phyloP scores from a whole-genome alignment of 1,140 invertebrate genomes.

The Copidosoma floridanum region DNA sequence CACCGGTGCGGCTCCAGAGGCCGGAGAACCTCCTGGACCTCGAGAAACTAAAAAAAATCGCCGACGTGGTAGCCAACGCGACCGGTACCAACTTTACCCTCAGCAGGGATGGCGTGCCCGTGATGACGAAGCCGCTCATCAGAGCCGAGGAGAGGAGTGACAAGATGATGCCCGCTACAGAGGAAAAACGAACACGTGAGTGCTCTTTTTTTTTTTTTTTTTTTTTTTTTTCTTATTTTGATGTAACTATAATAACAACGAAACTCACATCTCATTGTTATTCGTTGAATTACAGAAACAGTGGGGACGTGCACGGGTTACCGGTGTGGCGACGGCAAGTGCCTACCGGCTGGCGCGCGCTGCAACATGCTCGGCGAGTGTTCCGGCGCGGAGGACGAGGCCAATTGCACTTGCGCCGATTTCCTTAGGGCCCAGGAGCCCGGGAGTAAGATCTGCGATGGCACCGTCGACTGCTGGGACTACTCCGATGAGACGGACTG shows the following conservation, averaged over 20 bases:
- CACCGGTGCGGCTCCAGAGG: slow-evolving; percentile 8
- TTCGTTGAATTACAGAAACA: too few species aligned
- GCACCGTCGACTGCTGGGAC: slow-evolving; percentile 76
- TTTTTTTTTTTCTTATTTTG: too few species aligned
- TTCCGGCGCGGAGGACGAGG: slow-evolving; percentile 69
- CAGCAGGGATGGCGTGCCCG: slow-evolving; percentile 65
- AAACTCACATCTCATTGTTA: too few species aligned
- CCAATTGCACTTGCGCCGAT: slow-evolving; percentile 74
- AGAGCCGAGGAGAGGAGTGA: slow-evolving; percentile 52
- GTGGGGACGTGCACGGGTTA: slow-evolving; percentile 40
- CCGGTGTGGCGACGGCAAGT: slow-evolving; percentile 65
- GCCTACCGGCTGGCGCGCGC: slow-evolving; percentile 64
- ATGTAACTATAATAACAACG: too few species aligned
- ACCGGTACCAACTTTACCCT: slow-evolving; percentile 55
- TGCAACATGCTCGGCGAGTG: slow-evolving; percentile 79
- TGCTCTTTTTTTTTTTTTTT: not conserved
- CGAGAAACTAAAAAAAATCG: slow-evolving; percentile 46
- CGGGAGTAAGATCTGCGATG: slow-evolving; percentile 77
- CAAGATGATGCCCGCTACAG: slow-evolving; percentile 37
- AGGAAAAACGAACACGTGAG: slow-evolving; percentile 50
- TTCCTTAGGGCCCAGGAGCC: slow-evolving; percentile 69
- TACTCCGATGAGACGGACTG: slow-evolving; percentile 77
- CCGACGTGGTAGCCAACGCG: slow-evolving; percentile 30
- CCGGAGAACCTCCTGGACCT: slow-evolving; percentile 19
- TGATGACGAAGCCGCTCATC: slow-evolving; percentile 66